These are phyloP conservation scores for Paramisgurnus dabryanus DNA, from an alignment of 2,113 vertebrate genomes.

Conservation along the genomic window DNA sequence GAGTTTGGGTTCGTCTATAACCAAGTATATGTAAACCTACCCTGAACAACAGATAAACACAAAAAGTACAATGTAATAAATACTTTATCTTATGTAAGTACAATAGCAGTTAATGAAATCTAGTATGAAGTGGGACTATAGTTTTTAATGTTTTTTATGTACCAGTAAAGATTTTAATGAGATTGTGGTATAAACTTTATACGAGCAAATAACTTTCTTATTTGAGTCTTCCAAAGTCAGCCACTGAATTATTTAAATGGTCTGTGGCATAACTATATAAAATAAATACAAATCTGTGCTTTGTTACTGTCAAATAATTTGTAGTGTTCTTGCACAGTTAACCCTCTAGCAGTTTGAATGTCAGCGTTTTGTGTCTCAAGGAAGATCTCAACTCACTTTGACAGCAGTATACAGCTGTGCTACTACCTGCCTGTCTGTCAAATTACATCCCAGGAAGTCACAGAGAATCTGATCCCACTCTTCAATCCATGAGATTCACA, in stretches of 20 bases:
- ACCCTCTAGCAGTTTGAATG: background rate
- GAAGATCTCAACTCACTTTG: background rate
- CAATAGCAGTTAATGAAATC: too few species aligned
- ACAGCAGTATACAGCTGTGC: slow-evolving; percentile 15
- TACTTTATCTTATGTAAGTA: too few species aligned
- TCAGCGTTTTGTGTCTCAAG: background rate
- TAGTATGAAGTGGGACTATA: too few species aligned
- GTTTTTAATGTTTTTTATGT: background rate
- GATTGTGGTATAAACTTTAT: background rate
- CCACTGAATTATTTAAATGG: background rate
- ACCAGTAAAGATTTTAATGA: background rate
- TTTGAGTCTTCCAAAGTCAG: background rate
- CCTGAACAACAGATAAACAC: too few species aligned
- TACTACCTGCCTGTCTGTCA: slow-evolving; percentile 24
- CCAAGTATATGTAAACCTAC: too few species aligned
- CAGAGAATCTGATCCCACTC: slow-evolving; percentile 3
- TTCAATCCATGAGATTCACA: background rate
- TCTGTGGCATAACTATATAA: background rate
- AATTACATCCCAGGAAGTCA: slow-evolving; percentile 3
- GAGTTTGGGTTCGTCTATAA: too few species aligned
- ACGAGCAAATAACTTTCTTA: background rate
- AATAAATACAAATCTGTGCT: slow-evolving; percentile 25
- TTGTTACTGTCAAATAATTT: background rate
- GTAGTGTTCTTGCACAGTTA: background rate
- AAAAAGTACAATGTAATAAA: too few species aligned